phyloP scores from a whole-genome alignment of 2,888 invertebrate genomes.

The Serripes groenlandicus region DNA sequence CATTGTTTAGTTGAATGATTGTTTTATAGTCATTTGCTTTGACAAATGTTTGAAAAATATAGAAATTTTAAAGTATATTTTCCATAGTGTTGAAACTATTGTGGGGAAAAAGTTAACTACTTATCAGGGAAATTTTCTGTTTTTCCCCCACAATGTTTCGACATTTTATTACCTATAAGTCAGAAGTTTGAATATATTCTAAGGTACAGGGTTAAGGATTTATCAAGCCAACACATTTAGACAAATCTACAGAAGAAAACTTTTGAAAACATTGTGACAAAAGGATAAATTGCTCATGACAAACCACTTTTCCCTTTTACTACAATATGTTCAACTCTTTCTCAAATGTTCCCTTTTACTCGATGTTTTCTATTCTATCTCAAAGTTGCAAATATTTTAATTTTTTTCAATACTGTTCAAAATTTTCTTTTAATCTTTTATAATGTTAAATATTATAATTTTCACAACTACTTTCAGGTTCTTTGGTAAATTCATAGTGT shows the following conservation, averaged over 20 bases:
- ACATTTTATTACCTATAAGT: too few species aligned
- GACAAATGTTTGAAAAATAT: too few species aligned
- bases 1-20: too few species aligned
- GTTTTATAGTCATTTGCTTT: too few species aligned
- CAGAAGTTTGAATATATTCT: too few species aligned
- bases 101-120: neutral
- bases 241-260: neutral
- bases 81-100: neutral
- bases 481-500: neutral
- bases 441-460: neutral
- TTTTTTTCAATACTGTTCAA: neutral
- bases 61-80: too few species aligned
- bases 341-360: neutral
- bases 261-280: neutral
- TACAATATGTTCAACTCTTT: neutral
- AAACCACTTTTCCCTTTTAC: neutral
- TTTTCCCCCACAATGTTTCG: constrained; percentile 8
- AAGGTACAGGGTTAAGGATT: too few species aligned
- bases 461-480: neutral
- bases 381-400: neutral
- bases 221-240: neutral
- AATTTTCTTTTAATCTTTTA: neutral
- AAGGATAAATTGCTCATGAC: neutral
- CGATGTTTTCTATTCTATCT: neutral
- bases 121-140: neutral